Evolutionary conservation across 2,797 vertebrate genomes (phyloP), one percentile per base, ranked within the genome.

Genomic region (Heterohyrax brucei): DNA sequence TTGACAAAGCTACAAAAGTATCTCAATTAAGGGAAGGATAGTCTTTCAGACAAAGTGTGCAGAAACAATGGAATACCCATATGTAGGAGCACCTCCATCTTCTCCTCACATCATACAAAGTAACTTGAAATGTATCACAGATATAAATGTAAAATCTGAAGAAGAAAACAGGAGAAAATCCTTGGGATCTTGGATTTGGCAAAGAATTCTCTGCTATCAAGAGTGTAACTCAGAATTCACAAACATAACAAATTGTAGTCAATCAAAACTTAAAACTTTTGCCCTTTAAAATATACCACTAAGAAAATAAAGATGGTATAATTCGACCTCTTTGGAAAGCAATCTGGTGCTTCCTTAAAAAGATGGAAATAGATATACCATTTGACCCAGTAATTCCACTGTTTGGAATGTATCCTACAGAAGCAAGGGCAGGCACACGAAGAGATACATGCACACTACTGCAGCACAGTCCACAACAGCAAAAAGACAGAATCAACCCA

Each of bases 1-100:
- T 61, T 59, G 33, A 94, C 77, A 93, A 91, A 93, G 70, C 26
- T 44, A 90, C 33, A 24, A 91, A 50, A 39, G 33, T 19, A 72
- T 66, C 50, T 93, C 73, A 61, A 68, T 6, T 6, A 73, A 84
- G 80, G n/a, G 82, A 75, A 66, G 48, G n/a, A 66, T 0, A 56
- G 39, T 75, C 73, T 84, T 89, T 91, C 76, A 80, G 96, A 80
- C 44, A 87, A 79, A 87, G 0, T 86, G 66, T 73, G 5, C 46
- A 80, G 30, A 46, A 76, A 91, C 26, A 73, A 90, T 16, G 50
- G 85, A 93, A n/a, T 76, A 91, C 50, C 22, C 18, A 30, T 24
- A 62, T 48, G 10, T 82, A 76, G 92, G 78, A 93, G 73, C 22
- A 62, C 10, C 48, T 68, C 59, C 62, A 73, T 21, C 26, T 50